Evolutionary conservation across 2,797 vertebrate species (phyloP).

Genomic region (Knipowitschia caucasica): DNA sequence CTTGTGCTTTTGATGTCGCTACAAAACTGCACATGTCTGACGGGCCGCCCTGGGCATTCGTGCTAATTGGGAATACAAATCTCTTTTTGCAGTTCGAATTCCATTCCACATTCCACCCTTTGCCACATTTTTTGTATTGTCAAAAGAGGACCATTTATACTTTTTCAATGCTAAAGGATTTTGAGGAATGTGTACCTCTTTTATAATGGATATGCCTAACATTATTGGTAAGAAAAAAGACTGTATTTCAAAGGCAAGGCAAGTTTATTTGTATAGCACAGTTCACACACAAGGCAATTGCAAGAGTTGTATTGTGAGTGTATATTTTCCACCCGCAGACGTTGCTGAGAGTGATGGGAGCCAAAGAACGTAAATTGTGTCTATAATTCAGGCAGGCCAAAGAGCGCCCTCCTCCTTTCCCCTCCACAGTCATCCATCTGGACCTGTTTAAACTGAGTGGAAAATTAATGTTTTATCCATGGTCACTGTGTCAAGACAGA

Average conservation of each 20-base stretch:
- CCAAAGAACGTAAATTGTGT: conserved; percentile 12
- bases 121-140: conserved; percentile 15
- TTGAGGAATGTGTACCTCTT: conserved; percentile 12
- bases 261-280: too few species aligned
- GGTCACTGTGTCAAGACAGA: background rate
- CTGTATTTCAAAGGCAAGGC: background rate
- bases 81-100: conserved; percentile 19
- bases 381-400: conserved; percentile 14
- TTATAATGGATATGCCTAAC: background rate
- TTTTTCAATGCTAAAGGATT: conserved; percentile 22
- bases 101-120: background rate
- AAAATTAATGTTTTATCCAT: conserved; percentile 2
- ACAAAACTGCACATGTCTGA: background rate
- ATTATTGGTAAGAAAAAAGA: background rate
- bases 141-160: conserved; percentile 30
- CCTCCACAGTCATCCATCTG: background rate
- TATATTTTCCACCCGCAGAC: conserved; percentile 7
- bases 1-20: conserved; percentile 8
- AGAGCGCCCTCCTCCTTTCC: background rate
- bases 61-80: conserved; percentile 27
- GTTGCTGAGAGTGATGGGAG: conserved; percentile 15
- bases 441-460: conserved; percentile 1
- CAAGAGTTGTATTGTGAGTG: background rate
- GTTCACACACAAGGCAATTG: too few species aligned
- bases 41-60: conserved; percentile 1